Base-by-base conservation (phyloP, 2,888 invertebrate genomes). In the Cyclophora punctaria region DNA sequence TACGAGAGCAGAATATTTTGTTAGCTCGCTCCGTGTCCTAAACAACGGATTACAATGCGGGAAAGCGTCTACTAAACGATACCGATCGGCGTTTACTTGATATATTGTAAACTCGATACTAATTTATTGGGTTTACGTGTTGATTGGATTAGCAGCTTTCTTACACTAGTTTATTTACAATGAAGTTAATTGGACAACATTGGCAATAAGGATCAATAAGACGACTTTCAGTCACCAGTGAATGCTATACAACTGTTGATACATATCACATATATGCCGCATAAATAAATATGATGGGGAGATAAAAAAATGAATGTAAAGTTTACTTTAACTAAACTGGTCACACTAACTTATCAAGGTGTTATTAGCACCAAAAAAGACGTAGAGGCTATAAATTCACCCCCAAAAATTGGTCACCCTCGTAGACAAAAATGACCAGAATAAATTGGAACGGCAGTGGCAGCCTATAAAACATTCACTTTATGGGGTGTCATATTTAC, bases 401-500 rank as follows among this genome's bases (percentile, higher is more conserved):
- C 85, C 86, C 82, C 75, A 75, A 80, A 81, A 80, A 80, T 76
- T 80, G 84, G 79, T 82, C 82, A 84, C 86, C 88, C 87, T 82
- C 78, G 69, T 78, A 84, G 77, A 80, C 79, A 85, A 86, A 85
- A 88, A 85, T 87, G 85, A 86, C 87, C 87, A 86, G 83, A 80
- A 86, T 86, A 88, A 87, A 88, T 87, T 87, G 85, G 83, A 79
- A 86, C 84, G 80, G 79, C 73, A 79, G 79, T 86, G 82, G 82
- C 78, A 83, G 78, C 76, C 84, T 71, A 88, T 87, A 87, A 88
- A 87, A 86, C 83, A 86, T 79, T 84, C 80, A 80, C 77, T 87
- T 87, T 88, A 88, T 86, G 80, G 86, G 84, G 87, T 88, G 88
- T 87, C 86, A 86, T 87, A 86, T 87, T 87, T 87, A 88, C 87